phyloP scores from a whole-genome alignment of 1,140 invertebrate genomes.

The Ips nitidus region DNA sequence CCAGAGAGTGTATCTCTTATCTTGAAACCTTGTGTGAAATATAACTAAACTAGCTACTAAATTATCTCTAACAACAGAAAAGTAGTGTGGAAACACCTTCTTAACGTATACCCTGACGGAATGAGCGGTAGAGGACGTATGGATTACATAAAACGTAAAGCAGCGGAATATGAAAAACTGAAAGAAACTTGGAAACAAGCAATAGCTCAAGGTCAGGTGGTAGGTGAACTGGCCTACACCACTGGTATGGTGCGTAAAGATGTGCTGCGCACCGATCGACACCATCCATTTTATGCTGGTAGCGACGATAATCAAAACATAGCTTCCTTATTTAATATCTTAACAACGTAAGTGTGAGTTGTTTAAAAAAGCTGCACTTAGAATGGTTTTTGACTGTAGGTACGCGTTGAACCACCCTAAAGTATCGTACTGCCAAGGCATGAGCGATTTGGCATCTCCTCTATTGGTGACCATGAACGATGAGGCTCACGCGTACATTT shows the following conservation, averaged over 20 bases:
- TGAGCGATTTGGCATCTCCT: constrained; percentile 95
- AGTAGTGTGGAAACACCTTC: constrained; percentile 95
- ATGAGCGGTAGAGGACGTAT: constrained; percentile 89
- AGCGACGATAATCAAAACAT: constrained; percentile 96
- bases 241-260: constrained; percentile 97
- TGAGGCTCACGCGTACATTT: constrained; percentile 95
- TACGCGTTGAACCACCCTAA: constrained; percentile 94
- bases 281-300: constrained; percentile 92
- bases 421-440: constrained; percentile 96
- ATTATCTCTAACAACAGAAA: constrained; percentile 57
- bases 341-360: constrained; percentile 78
- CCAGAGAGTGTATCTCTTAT: neutral
- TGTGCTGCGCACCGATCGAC: constrained; percentile 91
- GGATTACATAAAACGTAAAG: constrained; percentile 92
- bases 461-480: constrained; percentile 93
- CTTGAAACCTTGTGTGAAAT: neutral
- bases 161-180: constrained; percentile 82
- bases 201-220: constrained; percentile 73
- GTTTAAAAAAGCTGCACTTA: neutral
- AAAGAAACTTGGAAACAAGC: constrained; percentile 81
- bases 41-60: neutral
- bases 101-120: constrained; percentile 93
- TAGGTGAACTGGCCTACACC: constrained; percentile 83
- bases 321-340: constrained; percentile 88
- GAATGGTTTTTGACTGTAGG: constrained; percentile 51